These are phyloP conservation scores for Sinocyclocheilus anshuiensis DNA, from an alignment of 2,113 vertebrate genomes.

Conservation along the genomic window DNA sequence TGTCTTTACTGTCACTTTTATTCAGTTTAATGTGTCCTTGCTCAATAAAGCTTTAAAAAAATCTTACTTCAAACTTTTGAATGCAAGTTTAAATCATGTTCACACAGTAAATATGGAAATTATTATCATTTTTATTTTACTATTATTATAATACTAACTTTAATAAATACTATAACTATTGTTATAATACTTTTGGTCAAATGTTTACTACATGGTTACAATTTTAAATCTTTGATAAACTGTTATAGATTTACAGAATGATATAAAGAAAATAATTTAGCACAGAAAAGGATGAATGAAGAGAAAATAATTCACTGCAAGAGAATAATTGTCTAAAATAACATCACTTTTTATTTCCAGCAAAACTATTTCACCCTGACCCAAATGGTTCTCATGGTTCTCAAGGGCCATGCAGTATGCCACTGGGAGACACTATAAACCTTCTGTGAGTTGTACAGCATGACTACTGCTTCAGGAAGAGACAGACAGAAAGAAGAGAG, in stretches of 20 bases:
- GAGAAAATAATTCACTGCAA: not conserved
- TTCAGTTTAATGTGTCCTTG: too few relatives aligned
- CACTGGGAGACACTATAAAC: not conserved
- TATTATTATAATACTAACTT: too few relatives aligned
- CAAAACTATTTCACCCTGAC: not conserved
- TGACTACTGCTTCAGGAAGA: not conserved
- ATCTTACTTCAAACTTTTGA: too few relatives aligned
- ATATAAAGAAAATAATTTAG: not conserved
- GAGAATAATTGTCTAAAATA: not conserved
- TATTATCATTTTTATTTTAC: too few relatives aligned
- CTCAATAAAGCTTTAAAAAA: too few relatives aligned
- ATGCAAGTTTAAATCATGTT: too few relatives aligned
- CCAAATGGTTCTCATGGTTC: not conserved
- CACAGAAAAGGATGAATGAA: too few relatives aligned
- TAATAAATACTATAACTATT: too few relatives aligned
- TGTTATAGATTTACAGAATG: not conserved
- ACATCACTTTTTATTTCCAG: not conserved
- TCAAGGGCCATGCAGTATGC: not conserved
- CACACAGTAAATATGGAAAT: too few relatives aligned
- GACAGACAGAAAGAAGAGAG: not conserved
- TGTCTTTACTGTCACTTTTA: too few relatives aligned
- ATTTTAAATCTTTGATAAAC: not conserved
- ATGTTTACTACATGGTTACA: not conserved
- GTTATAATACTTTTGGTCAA: too few relatives aligned
- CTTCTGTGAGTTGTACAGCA: not conserved